These are phyloP conservation scores for Porites evermanni DNA, from an alignment of 92 coral and sea anemone species.

Conservation along the genomic window DNA sequence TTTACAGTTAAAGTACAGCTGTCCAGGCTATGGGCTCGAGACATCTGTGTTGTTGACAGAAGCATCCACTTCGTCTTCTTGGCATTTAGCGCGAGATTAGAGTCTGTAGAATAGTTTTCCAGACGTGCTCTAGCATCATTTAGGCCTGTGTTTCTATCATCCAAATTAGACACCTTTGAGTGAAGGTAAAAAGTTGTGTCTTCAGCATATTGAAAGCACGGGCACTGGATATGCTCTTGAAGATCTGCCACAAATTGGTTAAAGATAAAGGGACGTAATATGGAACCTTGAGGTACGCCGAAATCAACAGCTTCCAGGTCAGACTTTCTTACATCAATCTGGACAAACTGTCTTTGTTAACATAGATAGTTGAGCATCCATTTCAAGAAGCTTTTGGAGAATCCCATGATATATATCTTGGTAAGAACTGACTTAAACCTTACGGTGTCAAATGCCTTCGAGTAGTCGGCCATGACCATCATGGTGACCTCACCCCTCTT, in stretches of 20 bases:
- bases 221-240: too few species aligned
- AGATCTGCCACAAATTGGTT: too few species aligned
- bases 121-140: constrained; percentile 25
- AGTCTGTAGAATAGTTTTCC: constrained; percentile 35
- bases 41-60: constrained; percentile 37
- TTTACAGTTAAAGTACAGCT: too few species aligned
- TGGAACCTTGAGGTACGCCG: constrained; percentile 68
- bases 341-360: too few species aligned
- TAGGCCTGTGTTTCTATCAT: neutral
- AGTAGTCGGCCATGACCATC: too few species aligned
- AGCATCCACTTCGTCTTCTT: neutral
- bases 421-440: too few species aligned
- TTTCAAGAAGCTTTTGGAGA: too few species aligned
- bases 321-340: constrained; percentile 16
- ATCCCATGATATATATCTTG: too few species aligned
- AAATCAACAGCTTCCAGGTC: neutral
- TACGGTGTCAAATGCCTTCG: too few species aligned
- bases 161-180: constrained; percentile 38
- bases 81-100: neutral
- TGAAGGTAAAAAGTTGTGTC: constrained; percentile 56
- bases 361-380: too few species aligned
- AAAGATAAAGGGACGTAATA: constrained; percentile 29
- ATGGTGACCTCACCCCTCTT: too few species aligned
- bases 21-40: too few species aligned
- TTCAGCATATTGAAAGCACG: constrained; percentile 32